Evolutionary conservation across 35 echinoderm and acorn worm species (phyloP).

Genomic region (Lytechinus pictus): DNA sequence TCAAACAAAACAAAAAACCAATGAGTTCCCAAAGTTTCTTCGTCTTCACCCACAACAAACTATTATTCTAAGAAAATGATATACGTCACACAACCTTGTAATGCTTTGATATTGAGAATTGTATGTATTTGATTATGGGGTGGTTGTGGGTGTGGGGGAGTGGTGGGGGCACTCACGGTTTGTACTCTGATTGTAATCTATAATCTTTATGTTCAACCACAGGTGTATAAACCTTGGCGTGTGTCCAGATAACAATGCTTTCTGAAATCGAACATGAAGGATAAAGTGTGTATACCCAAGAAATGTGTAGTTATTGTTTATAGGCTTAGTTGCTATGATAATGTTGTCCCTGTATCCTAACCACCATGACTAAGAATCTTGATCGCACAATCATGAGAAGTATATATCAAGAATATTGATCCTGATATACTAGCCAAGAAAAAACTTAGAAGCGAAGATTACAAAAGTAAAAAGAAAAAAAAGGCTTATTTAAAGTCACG

Average conservation of each 20-base stretch:
- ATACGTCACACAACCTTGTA: not conserved
- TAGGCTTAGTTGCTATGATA: not conserved
- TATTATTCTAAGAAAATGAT: not conserved
- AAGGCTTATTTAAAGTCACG: no score
- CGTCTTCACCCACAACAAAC: not conserved
- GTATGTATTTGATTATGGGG: not conserved
- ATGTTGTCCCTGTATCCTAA: not conserved
- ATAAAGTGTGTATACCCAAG: not conserved
- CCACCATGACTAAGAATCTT: not conserved
- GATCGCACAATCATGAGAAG: not conserved
- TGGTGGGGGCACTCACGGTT: not conserved
- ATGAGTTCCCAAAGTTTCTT: not conserved
- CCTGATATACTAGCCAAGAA: not conserved
- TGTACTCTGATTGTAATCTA: not conserved
- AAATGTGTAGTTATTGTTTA: no score
- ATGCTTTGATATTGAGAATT: not conserved
- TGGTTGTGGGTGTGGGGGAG: not conserved
- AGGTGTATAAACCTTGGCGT: not conserved
- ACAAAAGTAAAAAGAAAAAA: no score
- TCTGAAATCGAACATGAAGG: not conserved
- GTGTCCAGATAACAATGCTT: not conserved
- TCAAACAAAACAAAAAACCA: not conserved
- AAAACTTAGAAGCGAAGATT: no score
- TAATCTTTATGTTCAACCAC: not conserved
- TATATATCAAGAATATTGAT: not conserved